A percentile compares a stretch with the other conserved stretches of the same genome.
Evolutionary conservation across 2,888 invertebrate species (phyloP).

Genomic region (Epiblema foenella): DNA sequence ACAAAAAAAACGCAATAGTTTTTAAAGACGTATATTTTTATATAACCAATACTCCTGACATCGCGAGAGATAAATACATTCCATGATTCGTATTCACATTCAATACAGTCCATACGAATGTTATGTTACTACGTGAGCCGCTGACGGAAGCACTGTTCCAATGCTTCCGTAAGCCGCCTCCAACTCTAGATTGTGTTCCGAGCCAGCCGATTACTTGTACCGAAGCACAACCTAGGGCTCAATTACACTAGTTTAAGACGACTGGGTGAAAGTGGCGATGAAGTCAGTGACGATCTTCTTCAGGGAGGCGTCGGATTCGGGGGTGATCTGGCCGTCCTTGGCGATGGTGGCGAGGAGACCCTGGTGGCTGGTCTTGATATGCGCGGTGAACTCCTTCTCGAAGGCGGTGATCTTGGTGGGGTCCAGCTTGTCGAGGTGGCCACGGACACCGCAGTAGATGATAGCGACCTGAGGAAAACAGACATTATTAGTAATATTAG

Average conservation of each 20-base stretch:
- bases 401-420: constrained; percentile 98
- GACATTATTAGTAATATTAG: neutral
- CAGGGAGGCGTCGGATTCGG: constrained; percentile 94
- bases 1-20: constrained; percentile 22
- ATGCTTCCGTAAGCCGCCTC: constrained; percentile 60
- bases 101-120: constrained; percentile 81
- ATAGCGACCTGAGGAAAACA: constrained; percentile 88
- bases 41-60: constrained; percentile 75
- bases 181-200: constrained; percentile 58
- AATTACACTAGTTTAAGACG: constrained; percentile 58
- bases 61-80: constrained; percentile 80
- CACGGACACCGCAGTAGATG: constrained; percentile 99
- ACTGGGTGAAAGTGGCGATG: constrained; percentile 89
- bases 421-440: constrained; percentile 99
- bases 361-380: constrained; percentile 94
- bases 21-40: constrained; percentile 72
- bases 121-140: constrained; percentile 64
- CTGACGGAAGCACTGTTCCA: constrained; percentile 64
- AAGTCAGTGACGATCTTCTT: constrained; percentile 97
- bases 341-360: constrained; percentile 94
- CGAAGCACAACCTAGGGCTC: constrained; percentile 56
- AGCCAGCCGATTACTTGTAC: constrained; percentile 53
- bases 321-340: constrained; percentile 96
- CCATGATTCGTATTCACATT: constrained; percentile 80
- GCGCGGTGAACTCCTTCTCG: constrained; percentile 98